A percentile compares a stretch with the other conserved stretches of the same genome.
Conservation (phyloP, 2,797 vertebrate genomes). For the Sphenodon punctatus region DNA sequence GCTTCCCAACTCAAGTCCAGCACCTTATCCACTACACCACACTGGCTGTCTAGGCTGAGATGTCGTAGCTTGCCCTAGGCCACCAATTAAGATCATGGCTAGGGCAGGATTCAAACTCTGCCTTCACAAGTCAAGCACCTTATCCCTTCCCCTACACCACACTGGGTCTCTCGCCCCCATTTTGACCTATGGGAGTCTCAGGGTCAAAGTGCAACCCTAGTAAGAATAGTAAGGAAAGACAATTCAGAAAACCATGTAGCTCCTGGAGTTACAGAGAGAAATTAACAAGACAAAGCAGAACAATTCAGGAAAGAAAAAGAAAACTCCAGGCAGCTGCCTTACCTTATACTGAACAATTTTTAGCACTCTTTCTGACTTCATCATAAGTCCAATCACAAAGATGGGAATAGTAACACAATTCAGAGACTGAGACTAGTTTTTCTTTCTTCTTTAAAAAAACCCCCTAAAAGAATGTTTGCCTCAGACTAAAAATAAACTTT, state of each 20-base stretch:
- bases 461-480: rapidly evolving
- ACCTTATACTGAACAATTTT: background rate
- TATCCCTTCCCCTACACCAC: too few relatives aligned
- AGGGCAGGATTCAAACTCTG: too few relatives aligned
- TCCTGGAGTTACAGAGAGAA: rapidly evolving
- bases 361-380: rapidly evolving
- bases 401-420: background rate
- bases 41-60: too few relatives aligned
- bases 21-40: too few relatives aligned
- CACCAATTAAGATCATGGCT: too few relatives aligned
- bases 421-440: rapidly evolving
- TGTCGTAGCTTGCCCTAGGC: too few relatives aligned
- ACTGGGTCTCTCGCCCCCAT: rapidly evolving
- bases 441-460: rapidly evolving
- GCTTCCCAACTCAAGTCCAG: too few relatives aligned
- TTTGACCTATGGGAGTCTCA: too few relatives aligned
- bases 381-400: background rate
- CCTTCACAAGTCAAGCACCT: too few relatives aligned
- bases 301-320: background rate
- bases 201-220: rapidly evolving
- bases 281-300: rapidly evolving
- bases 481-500: too few relatives aligned
- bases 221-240: rapidly evolving
- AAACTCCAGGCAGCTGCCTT: background rate
- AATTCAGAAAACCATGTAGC: rapidly evolving